Evolutionary conservation across 2,888 invertebrate species (phyloP), one percentile per base, ranked within the genome.

Genomic region (Polymixis flavicincta): DNA sequence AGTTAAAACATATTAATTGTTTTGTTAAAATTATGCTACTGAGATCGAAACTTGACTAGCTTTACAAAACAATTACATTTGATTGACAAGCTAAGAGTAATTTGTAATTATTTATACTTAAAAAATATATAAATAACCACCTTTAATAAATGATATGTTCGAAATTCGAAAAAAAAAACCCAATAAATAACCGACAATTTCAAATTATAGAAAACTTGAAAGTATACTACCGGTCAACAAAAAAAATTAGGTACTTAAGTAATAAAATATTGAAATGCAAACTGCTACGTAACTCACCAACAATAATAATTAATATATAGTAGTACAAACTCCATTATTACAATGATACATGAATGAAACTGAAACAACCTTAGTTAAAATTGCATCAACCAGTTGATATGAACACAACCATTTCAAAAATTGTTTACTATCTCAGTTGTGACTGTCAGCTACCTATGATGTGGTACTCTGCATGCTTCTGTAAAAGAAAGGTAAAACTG

Each of bases 381-480:
- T 63, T 68, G 1, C 72, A 60, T 75, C 60, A 71, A 67, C 68
- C 22, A 70, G 71, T 83, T 85, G 87, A 87, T 88, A 89, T 91
- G 88, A 93, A 94, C 93, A 94, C 94, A 94, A 94, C 92, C 93
- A 80, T 90, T 85, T 65, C 83, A 87, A 87, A n/a, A 81, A 79
- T 80, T 84, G 83, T 85, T 84, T 54, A 78, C 74, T 89, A 70
- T 80, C 50, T 71, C 52, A 70, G 59, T 7, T 19, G 69, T 71
- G 17, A 48, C 57, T 67, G 72, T 84, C 90, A 90, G 95, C 94
- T 96, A 96, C 92, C 96, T 96, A 81, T 96, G 96, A 78, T 96
- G 95, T 13, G 95, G 95, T 22, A 93, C 85, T 90, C 95, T 90
- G 91, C 96, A 96, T 0, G 90, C 90, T 91, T 95, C 96, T 96